Evolutionary conservation across 2,113 vertebrate genomes (phyloP).

Genomic region (Recurvirostra avosetta): DNA sequence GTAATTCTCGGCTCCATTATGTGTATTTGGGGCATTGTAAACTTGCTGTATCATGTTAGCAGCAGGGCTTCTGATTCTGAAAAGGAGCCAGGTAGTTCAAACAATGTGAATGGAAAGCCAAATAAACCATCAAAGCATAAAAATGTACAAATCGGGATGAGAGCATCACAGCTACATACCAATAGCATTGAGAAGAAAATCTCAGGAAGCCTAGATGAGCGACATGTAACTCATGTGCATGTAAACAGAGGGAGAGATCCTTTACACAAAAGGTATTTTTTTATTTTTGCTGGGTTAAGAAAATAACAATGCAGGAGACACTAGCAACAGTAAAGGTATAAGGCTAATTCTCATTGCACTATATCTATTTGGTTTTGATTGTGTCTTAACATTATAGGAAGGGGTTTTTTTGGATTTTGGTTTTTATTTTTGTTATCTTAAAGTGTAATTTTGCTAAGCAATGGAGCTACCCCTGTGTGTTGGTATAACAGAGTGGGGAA

Average conservation of each 20-base stretch:
- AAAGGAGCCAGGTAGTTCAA: constrained; percentile 4
- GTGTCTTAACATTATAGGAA: not conserved
- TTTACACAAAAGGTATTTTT: not conserved
- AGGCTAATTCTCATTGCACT: not conserved
- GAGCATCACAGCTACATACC: not conserved
- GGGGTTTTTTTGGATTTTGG: not conserved
- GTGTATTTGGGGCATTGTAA: not conserved
- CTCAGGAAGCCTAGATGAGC: not conserved
- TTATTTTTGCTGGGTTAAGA: not conserved
- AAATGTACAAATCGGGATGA: not conserved
- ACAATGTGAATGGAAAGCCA: not conserved
- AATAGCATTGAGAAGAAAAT: not conserved
- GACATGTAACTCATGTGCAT: not conserved
- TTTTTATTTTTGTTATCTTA: not conserved
- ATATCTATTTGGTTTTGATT: not conserved
- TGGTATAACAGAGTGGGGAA: not conserved
- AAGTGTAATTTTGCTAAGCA: not conserved
- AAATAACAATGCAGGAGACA: not conserved
- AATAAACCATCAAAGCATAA: not conserved
- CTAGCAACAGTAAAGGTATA: not conserved
- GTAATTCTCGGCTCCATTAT: not conserved
- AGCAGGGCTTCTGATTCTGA: not conserved
- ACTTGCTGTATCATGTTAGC: constrained; percentile 2
- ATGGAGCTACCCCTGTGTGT: not conserved
- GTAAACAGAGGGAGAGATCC: not conserved